Base-by-base conservation (phyloP, 2,888 invertebrate species). In the Azorinus chamasolen region DNA sequence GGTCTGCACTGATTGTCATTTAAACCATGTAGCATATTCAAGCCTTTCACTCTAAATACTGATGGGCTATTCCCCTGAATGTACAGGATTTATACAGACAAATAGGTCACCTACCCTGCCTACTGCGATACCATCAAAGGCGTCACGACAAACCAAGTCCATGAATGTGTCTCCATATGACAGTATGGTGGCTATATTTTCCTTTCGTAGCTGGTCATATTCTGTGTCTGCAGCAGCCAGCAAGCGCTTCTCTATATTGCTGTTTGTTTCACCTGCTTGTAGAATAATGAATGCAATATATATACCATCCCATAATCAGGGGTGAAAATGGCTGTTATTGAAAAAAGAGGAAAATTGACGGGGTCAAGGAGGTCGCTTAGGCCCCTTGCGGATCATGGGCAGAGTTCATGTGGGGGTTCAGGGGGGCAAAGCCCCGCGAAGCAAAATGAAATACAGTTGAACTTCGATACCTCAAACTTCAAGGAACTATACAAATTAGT, bases 91-190 rank as follows among this genome's bases (percentile, higher is more conserved):
- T n/a, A n/a, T n/a, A n/a, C n/a, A n/a, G n/a, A n/a, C n/a, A n/a
- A 32, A 32, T 32, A 32, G 32, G 10, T 6, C 8, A 54, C 90
- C 83, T 75, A 94, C 94, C 90, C 97, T 96, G 89, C 97, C 97
- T 14, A 98, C 96, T 85, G 97, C 97, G 90, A 97, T 97, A 0
- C 97, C 97, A 1, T 96, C 96, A 12, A 96, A 96, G 73, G 96
- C 96, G 93, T 98, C 98, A 63, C 96, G 95, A 84, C 97, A 97
- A 62, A 98, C 93, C 41, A 95, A 95, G 84, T 96, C 96, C 90
- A 97, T 95, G 54, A 98, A 92, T 88, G 96, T 96, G 80, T 97
- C 96, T 0, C 97, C 97, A 85, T 96, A 97, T 4, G 95, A 95
- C 20, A 95, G 94, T 25, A 97, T 94, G 0, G 96, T 95, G 79